phyloP scores from a whole-genome alignment of 2,888 invertebrate species.

The Sinohyriopsis cumingii region DNA sequence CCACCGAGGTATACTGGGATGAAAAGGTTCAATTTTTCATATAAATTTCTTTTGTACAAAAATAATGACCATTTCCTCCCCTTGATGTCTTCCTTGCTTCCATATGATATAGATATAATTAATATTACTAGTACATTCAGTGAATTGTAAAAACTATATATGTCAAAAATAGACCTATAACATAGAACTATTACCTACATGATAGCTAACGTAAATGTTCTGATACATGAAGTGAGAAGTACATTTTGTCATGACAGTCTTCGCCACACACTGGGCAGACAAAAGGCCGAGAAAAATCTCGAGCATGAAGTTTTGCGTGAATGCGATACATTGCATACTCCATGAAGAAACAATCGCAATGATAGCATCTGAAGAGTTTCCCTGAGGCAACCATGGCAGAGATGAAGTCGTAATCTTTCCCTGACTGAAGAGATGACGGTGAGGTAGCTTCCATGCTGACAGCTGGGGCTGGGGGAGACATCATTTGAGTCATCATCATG shows the following conservation, averaged over 20 bases:
- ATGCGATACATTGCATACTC: slow-evolving; percentile 64
- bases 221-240: slow-evolving; percentile 59
- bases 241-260: slow-evolving; percentile 62
- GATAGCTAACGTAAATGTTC: slow-evolving; percentile 54
- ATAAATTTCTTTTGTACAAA: too few relatives aligned
- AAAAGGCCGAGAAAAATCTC: slow-evolving; percentile 50
- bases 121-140: too few relatives aligned
- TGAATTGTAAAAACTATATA: not conserved
- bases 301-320: slow-evolving; percentile 57
- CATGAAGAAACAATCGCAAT: slow-evolving; percentile 63
- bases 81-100: too few relatives aligned
- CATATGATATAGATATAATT: too few relatives aligned
- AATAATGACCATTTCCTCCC: too few relatives aligned
- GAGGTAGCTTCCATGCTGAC: slow-evolving; percentile 28
- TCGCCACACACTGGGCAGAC: slow-evolving; percentile 58
- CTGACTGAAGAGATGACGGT: slow-evolving; percentile 37
- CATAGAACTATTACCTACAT: not conserved
- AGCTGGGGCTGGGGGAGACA: slow-evolving; percentile 13
- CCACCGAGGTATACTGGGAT: too few relatives aligned
- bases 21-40: too few relatives aligned
- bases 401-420: slow-evolving; percentile 51
- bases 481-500: too few relatives aligned
- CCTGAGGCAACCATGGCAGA: slow-evolving; percentile 54
- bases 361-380: slow-evolving; percentile 59
- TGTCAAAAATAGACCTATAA: not conserved